Evolutionary conservation across 2,113 vertebrate species (phyloP), one percentile per base, ranked within the genome.

Genomic region (Myiozetetes cayanensis): DNA sequence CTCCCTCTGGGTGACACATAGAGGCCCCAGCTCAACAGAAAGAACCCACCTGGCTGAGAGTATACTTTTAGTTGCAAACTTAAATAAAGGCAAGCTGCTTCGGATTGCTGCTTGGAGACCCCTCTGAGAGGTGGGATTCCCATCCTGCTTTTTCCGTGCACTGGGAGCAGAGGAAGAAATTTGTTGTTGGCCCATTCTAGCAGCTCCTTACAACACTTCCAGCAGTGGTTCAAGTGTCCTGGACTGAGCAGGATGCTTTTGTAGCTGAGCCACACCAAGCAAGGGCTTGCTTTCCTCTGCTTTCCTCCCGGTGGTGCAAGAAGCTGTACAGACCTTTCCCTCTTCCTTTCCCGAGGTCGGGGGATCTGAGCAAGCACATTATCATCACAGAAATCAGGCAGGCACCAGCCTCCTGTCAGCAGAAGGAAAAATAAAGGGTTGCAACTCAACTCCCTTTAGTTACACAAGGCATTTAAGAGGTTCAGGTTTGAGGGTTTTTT

Each of bases 271-370:
- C 44, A 11, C 56, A 41, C 27, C 65, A 90, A 43, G 28, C 25
- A 24, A 73, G 39, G 27, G 8, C 37, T 82, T 88, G 43, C 61
- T 78, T 50, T 77, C 66, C 61, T 67, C 61, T 84, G 50, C 35
- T 2, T 3, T 39, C 24, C 33, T 89, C 47, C 47, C 4, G 2
- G 27, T 3, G 1, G 4, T 20, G 18, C 0, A 0, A 41, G 47
- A 52, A 61, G 39, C 56, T 19, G 1, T 4, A 25, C 2, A 8
- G 46, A 82, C 46, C 18, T 85, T 79, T 52, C 25, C 62, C 76
- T 85, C 50, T 44, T 24, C 37, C n/a, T 18, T 79, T 25, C 14
- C 19, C 44, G 4, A 3, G 31, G 27, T 24, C 49, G 9, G 5
- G 65, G 65, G 33, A 24, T 10, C 66, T 78, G 47, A 87, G 72